Evolutionary conservation across 2,888 invertebrate species (phyloP).

Genomic region (Aphidius colemani): DNA sequence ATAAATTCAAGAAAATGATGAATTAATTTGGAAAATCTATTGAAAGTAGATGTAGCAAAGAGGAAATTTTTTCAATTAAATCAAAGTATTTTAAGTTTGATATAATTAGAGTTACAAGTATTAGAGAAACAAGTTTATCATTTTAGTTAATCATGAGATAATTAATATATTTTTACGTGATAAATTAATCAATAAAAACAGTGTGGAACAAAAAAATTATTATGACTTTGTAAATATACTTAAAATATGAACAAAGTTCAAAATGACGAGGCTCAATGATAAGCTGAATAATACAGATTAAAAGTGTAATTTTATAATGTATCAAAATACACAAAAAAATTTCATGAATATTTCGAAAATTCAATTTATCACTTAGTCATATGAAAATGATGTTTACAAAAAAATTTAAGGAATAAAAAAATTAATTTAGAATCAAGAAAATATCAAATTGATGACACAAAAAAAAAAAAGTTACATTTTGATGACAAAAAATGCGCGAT

Average conservation of each 20-base stretch:
- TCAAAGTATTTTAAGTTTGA: no score
- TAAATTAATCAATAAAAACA: background rate
- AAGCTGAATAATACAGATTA: background rate
- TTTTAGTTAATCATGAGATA: slow-evolving; percentile 10
- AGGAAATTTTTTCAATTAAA: no score
- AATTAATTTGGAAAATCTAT: no score
- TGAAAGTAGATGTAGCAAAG: no score
- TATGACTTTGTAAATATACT: slow-evolving; percentile 13
- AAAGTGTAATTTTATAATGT: background rate
- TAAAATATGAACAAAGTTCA: slow-evolving; percentile 33
- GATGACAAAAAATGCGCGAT: background rate
- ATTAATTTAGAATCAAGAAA: no score
- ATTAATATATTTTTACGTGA: background rate
- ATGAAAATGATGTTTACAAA: no score
- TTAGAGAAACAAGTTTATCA: background rate
- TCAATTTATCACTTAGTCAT: no score
- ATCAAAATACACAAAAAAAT: background rate
- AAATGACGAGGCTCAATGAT: slow-evolving; percentile 4
- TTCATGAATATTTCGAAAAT: background rate
- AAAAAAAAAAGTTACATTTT: background rate
- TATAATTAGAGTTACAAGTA: no score
- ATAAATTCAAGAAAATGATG: no score
- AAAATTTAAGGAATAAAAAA: no score
- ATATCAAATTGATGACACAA: background rate
- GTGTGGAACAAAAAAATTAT: slow-evolving; percentile 1